Conservation (phyloP, 1,140 invertebrate genomes). For the Megalopta genalis region DNA sequence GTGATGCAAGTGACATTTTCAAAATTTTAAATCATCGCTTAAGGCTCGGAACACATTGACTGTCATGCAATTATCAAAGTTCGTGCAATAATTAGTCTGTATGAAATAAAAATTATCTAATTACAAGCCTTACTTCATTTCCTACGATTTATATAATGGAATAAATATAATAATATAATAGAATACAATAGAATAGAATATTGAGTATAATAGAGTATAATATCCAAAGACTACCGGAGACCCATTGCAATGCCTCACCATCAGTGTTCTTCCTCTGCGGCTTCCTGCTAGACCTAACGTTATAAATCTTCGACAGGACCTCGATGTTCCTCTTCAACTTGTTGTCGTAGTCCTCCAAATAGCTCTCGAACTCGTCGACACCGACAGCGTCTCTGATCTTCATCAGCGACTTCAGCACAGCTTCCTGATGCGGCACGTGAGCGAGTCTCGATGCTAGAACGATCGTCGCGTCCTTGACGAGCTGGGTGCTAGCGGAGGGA, state of each 20-base stretch:
- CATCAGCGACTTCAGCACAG: conserved; percentile 83
- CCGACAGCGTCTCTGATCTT: conserved; percentile 85
- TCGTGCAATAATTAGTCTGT: no score
- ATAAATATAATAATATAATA: no score
- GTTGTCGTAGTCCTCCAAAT: conserved; percentile 77
- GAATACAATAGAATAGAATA: no score
- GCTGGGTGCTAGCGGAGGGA: conserved; percentile 73
- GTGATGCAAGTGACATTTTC: no score
- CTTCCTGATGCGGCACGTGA: conserved; percentile 85
- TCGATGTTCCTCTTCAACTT: conserved; percentile 85
- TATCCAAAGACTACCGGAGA: no score
- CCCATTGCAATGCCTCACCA: neutral
- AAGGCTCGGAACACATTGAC: no score
- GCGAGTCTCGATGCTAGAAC: conserved; percentile 84
- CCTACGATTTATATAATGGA: no score
- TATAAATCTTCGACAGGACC: conserved; percentile 84
- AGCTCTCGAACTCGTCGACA: conserved; percentile 82
- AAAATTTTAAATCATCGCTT: no score
- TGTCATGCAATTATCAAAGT: no score
- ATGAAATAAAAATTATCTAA: no score
- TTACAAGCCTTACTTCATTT: no score
- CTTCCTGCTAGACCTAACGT: conserved; percentile 74
- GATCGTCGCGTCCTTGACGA: conserved; percentile 79
- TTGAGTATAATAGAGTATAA: no score
- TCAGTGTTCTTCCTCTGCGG: neutral